Percentiles rank a stretch among this genome's conserved stretches.
Conservation (phyloP, 2,797 vertebrate species). For the Novumbra hubbsi region DNA sequence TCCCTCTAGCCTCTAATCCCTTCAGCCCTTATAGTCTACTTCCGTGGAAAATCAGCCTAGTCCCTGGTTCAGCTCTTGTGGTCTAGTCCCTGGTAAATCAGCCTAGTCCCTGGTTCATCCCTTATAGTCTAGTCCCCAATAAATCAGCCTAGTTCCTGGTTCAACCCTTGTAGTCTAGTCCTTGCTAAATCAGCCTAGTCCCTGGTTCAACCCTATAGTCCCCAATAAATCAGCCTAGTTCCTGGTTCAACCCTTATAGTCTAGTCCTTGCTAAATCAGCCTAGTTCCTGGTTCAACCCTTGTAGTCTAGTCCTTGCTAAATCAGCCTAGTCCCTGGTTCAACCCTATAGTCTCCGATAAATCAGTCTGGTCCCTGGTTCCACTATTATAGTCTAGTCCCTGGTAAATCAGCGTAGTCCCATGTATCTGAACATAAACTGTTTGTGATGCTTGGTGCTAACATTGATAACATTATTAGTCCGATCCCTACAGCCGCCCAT, state of each 20-base stretch:
- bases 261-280: slow-evolving; percentile 10
- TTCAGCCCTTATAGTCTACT: too few species aligned
- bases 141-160: too few species aligned
- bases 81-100: too few species aligned
- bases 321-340: background rate
- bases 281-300: background rate
- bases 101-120: too few species aligned
- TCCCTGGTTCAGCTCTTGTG: too few species aligned
- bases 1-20: too few species aligned
- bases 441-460: slow-evolving; percentile 10
- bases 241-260: background rate
- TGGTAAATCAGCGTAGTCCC: slow-evolving; percentile 16
- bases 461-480: slow-evolving; percentile 34
- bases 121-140: too few species aligned
- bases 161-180: too few species aligned
- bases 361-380: background rate
- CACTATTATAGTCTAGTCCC: background rate
- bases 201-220: background rate
- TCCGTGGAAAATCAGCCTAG: too few species aligned
- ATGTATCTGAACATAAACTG: slow-evolving; percentile 28
- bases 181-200: too few species aligned
- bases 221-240: too few species aligned
- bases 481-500: slow-evolving; percentile 52
- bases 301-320: slow-evolving; percentile 14
- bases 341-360: background rate